These are phyloP conservation scores for Myrmecobius fasciatus DNA, from an alignment of 2,113 vertebrate genomes.

Conservation along the genomic window DNA sequence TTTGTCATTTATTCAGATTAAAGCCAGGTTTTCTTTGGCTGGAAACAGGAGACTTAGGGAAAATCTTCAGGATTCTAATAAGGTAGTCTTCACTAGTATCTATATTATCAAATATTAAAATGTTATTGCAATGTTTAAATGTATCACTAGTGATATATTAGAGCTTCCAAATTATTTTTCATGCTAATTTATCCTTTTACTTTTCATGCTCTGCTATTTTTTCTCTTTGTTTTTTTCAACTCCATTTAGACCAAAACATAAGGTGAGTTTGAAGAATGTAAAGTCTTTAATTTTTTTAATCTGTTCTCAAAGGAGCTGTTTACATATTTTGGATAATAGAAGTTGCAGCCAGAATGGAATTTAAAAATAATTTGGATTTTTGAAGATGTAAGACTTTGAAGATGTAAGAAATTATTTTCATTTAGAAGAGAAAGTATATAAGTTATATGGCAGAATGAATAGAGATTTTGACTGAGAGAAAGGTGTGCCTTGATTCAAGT, in stretches of 20 bases:
- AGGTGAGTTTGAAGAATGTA: not conserved
- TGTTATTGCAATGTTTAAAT: not conserved
- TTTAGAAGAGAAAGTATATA: not conserved
- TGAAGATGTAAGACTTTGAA: too few relatives aligned
- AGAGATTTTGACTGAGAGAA: not conserved
- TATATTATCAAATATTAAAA: not conserved
- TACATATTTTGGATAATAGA: too few relatives aligned
- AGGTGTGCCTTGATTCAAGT: not conserved
- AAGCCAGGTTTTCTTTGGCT: not conserved
- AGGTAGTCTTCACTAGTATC: not conserved
- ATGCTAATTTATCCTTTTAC: not conserved
- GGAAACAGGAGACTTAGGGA: slow-evolving; percentile 1
- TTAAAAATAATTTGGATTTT: too few relatives aligned
- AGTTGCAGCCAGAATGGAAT: too few relatives aligned
- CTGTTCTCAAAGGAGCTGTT: too few relatives aligned
- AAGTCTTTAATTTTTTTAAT: too few relatives aligned
- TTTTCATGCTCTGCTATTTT: not conserved
- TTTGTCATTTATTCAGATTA: not conserved
- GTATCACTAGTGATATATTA: not conserved
- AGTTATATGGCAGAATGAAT: not conserved
- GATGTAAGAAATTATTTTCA: not conserved
- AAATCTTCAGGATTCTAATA: slow-evolving; percentile 8
- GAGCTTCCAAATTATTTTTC: slow-evolving; percentile 12
- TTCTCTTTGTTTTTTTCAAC: not conserved
- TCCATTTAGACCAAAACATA: not conserved